phyloP scores from a whole-genome alignment of 2,797 vertebrate species.

The Falco rusticolus region DNA sequence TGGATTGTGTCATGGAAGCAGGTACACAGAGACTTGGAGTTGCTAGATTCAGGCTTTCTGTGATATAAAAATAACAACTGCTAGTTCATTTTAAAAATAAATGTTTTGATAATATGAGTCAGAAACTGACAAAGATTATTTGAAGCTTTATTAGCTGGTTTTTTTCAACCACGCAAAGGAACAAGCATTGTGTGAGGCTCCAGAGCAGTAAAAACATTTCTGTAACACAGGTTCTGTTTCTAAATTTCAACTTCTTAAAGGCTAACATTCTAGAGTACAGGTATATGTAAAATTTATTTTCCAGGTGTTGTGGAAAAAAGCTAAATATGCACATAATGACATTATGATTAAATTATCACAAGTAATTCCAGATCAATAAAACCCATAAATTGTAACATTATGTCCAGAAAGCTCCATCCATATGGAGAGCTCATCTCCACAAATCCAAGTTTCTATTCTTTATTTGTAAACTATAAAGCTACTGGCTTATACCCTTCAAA shows the following conservation, averaged over 20 bases:
- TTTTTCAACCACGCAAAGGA: neutral
- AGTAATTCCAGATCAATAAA: neutral
- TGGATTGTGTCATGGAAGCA: neutral
- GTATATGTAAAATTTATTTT: neutral
- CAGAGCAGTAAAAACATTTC: neutral
- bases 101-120: neutral
- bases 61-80: neutral
- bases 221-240: neutral
- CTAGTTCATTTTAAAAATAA: neutral
- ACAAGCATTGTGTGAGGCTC: neutral
- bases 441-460: neutral
- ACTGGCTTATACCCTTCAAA: neutral
- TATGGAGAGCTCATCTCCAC: neutral
- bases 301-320: neutral
- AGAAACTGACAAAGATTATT: neutral
- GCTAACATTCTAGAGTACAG: neutral
- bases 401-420: neutral
- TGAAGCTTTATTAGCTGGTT: neutral
- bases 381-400: neutral
- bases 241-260: neutral
- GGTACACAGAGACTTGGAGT: neutral
- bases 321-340: neutral
- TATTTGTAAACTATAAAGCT: neutral
- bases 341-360: neutral
- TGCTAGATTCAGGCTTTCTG: neutral